Evolutionary conservation across 1,140 invertebrate genomes (phyloP), one percentile per base, ranked within the genome.

Genomic region (Proales similis): DNA sequence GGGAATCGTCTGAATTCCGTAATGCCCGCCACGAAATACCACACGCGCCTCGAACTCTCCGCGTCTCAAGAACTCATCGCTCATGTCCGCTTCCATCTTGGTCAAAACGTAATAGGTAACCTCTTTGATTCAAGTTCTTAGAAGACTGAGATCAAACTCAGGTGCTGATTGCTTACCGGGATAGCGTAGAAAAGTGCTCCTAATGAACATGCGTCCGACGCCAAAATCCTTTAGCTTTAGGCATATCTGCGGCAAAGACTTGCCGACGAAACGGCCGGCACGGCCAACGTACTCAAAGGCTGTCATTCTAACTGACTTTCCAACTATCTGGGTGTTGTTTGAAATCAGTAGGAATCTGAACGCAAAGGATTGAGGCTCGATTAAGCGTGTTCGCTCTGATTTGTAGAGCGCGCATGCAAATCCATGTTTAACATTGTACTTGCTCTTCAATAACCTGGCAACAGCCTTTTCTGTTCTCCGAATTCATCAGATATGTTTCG

Each of bases 101-200:
- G 51, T 57, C 24, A 57, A 57, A 12, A 39, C 20, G 30, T 57
- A 57, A 42, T 57, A 57, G 14, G 51, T 57, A 11, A 57, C 51
- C 24, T 57, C 51, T 57, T 7, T 2, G n/a, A 43, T 5, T 5
- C 5, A 43, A 5, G 5, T 5, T 43, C 5, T 4, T 7, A 43
- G 22, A 43, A 43, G 4, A 19, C 4, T 5, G 17, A n/a, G 22
- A n/a, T 43, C 22, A 43, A 11, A 14, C 5, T 11, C 24, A 11
- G 3, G 9, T 29, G 20, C 19, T 12, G 6, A 48, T 5, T 45
- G 20, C 2, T 62, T 6, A 62, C 57, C 57, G 22, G 57, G 57
- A 62, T 62, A 62, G 11, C 43, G 12, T 30, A 36, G 33, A 24
- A 36, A 62, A 30, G 43, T 46, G 4, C 38, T 30, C 24, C 57